Evolutionary conservation across 2,888 invertebrate species (phyloP).

Genomic region (Myopa testacea): DNA sequence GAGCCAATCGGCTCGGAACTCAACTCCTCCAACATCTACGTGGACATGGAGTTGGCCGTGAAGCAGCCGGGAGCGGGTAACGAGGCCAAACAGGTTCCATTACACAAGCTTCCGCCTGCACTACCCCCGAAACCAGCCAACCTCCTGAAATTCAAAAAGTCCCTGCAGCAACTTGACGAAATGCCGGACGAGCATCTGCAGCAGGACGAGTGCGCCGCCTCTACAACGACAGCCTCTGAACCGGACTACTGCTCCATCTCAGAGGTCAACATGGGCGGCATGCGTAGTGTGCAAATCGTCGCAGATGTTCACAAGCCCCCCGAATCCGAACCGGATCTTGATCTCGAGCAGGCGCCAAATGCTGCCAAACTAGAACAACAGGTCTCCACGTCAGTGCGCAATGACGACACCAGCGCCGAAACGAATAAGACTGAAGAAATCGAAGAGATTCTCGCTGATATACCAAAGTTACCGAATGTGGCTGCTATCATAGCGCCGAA

Average conservation of each 20-base stretch:
- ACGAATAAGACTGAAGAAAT: conserved; percentile 66
- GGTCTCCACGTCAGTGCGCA: conserved; percentile 46
- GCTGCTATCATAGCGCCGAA: conserved; percentile 80
- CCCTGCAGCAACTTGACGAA: conserved; percentile 57
- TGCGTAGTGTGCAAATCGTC: conserved; percentile 71
- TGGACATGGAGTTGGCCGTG: conserved; percentile 72
- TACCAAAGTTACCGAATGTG: conserved; percentile 81
- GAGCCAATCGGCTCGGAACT: conserved; percentile 73
- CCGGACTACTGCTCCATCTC: conserved; percentile 84
- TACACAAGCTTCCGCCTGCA: conserved; percentile 73
- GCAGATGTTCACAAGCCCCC: conserved; percentile 68
- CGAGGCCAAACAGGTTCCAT: conserved; percentile 42
- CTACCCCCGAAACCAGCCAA: conserved; percentile 84
- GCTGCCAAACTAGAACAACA: conserved; percentile 50
- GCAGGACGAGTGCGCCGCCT: conserved; percentile 47
- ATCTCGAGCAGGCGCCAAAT: conserved; percentile 43
- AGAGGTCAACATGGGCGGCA: conserved; percentile 70
- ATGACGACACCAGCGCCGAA: conserved; percentile 49
- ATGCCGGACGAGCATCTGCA: conserved; percentile 53
- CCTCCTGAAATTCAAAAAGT: conserved; percentile 75
- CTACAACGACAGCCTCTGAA: conserved; percentile 69
- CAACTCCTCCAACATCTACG: conserved; percentile 73
- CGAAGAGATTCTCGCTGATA: conserved; percentile 71
- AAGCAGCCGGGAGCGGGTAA: conserved; percentile 55
- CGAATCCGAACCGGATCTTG: conserved; percentile 49